Base-by-base conservation (phyloP, 2,888 invertebrate species). In the Parnassius mnemosyne region DNA sequence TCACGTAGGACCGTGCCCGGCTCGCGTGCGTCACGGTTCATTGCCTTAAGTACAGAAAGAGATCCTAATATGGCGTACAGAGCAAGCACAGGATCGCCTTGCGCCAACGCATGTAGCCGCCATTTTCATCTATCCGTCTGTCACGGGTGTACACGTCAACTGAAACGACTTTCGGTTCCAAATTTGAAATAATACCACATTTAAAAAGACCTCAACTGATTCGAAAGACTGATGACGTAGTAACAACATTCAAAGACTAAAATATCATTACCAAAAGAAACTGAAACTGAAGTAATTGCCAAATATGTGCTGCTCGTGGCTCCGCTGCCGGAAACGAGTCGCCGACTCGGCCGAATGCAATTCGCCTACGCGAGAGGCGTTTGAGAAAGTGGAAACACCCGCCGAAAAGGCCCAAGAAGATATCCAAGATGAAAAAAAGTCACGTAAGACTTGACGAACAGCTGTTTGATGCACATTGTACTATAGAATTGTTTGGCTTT, bases 31-130 rank as follows among this genome's bases (percentile, higher is more conserved):
- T 88, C 86, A 87, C 81, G 87, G 90, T 89, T 90, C 89, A 89
- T 85, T 87, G 89, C 89, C 89, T 89, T 88, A 87, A 87, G 75
- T 84, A 77, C 84, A 84, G 84, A 87, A 85, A 86, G 85, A 83
- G 81, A 81, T 83, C 90, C 89, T 86, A 87, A 89, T 91, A 89
- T 86, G 90, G 90, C 75, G 73, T 69, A 72, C 74, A 74, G 76
- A 79, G 75, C 80, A 77, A 77, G 76, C 80, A 75, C 84, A 78
- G 80, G 86, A 81, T 87, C 76, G 80, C 85, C 85, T 87, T 87
- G 89, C 85, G 87, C 87, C 87, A 72, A 87, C 86, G 85, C 87
- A 81, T 68, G 68, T 64, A 72, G 74, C 75, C 71, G 78, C 81
- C 87, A 87, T 85, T 87, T 75, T 79, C 72, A 77, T 70, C 79